These are phyloP conservation scores for Falco cherrug DNA, from an alignment of 2,797 vertebrate genomes.

Conservation along the genomic window DNA sequence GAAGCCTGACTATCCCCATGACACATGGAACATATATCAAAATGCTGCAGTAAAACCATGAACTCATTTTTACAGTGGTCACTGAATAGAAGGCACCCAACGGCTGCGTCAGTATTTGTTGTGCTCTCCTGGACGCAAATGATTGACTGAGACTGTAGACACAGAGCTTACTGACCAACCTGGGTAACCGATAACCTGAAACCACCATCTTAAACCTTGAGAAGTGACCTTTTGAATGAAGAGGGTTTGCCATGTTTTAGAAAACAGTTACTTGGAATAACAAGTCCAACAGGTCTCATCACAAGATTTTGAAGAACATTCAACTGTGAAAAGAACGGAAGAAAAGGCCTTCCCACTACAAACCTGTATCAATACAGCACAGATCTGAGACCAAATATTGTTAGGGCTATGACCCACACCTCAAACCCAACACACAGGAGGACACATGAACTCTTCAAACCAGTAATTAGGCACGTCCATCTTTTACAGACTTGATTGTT, in stretches of 20 bases:
- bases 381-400: neutral
- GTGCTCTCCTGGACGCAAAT: neutral
- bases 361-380: neutral
- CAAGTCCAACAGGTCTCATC: neutral
- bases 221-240: neutral
- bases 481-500: neutral
- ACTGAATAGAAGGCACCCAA: neutral
- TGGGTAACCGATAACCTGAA: neutral
- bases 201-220: neutral
- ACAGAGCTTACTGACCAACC: neutral
- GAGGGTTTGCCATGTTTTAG: neutral
- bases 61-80: fast-evolving
- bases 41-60: neutral
- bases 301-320: fast-evolving
- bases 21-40: fast-evolving
- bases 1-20: neutral
- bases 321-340: neutral
- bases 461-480: neutral
- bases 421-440: neutral
- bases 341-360: neutral
- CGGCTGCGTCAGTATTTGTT: fast-evolving
- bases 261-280: neutral
- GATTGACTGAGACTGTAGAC: neutral
- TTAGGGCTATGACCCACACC: neutral
- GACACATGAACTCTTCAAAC: neutral